Percentiles rank a stretch among this genome's conserved stretches.
These are phyloP conservation scores for Blastomussa wellsi DNA, from an alignment of 92 coral and sea anemone species.

Conservation along the genomic window DNA sequence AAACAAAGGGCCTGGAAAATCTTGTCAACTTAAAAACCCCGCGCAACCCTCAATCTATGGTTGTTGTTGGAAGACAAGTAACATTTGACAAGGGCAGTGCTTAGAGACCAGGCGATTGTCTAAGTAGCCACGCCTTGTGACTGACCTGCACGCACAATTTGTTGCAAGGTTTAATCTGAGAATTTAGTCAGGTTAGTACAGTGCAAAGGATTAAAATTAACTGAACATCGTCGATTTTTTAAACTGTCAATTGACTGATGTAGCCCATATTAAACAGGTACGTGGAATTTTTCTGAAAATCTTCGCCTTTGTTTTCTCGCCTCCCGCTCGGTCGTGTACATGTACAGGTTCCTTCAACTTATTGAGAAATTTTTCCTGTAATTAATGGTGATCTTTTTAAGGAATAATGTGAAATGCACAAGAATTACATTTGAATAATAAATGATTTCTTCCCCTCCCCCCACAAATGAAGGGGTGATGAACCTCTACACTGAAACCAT, in stretches of 20 bases:
- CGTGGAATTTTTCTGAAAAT: neutral
- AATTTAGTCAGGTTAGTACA: neutral
- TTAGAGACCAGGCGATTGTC: conserved; percentile 6
- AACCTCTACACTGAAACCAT: no score
- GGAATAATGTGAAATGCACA: no score
- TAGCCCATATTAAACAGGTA: neutral
- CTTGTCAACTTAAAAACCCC: conserved; percentile 23
- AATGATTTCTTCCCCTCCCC: no score
- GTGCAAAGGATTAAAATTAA: neutral
- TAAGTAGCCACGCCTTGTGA: conserved; percentile 21
- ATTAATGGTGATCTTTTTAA: neutral
- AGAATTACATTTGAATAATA: no score
- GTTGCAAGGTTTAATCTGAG: neutral
- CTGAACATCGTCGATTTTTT: neutral
- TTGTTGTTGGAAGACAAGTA: neutral
- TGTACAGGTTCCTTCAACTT: neutral
- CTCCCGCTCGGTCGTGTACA: no score
- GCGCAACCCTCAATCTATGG: neutral
- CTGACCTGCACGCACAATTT: no score
- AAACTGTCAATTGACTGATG: neutral
- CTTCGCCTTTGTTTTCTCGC: neutral
- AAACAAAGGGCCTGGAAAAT: neutral
- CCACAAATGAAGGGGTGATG: no score
- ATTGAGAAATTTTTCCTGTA: neutral
- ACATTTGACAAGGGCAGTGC: neutral